These are phyloP conservation scores for Peromyscus attwateri DNA, from an alignment of 2,797 vertebrate species.

Conservation along the genomic window DNA sequence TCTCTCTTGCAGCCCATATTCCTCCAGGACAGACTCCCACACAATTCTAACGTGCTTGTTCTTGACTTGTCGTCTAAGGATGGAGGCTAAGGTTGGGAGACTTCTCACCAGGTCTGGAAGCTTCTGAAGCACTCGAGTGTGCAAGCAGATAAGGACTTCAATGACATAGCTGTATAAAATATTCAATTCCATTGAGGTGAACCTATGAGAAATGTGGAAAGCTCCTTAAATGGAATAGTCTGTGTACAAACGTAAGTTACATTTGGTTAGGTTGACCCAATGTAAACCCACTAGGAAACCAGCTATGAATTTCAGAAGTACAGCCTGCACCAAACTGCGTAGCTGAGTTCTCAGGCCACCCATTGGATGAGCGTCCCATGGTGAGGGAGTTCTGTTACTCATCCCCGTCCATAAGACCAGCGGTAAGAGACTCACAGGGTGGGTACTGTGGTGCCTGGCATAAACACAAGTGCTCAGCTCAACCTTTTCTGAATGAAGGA, in stretches of 20 bases:
- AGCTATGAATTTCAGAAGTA: not conserved
- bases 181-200: conserved; percentile 84
- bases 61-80: conserved; percentile 84
- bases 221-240: conserved; percentile 52
- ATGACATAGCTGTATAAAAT: conserved; percentile 85
- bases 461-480: conserved; percentile 12
- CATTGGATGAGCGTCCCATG: not conserved
- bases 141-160: conserved; percentile 84
- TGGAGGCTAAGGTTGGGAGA: conserved; percentile 85
- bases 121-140: conserved; percentile 77
- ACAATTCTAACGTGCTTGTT: conserved; percentile 76
- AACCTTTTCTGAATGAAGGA: conserved; percentile 7
- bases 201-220: conserved; percentile 78
- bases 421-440: conserved; percentile 9
- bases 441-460: not conserved
- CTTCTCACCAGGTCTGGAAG: conserved; percentile 83
- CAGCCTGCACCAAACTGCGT: not conserved
- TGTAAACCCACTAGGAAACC: conserved; percentile 29
- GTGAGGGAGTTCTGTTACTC: not conserved
- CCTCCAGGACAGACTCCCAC: conserved; percentile 83
- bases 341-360: not conserved
- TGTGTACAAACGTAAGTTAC: not conserved
- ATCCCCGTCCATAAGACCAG: conserved; percentile 11
- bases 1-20: conserved; percentile 79
- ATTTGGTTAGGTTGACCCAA: not conserved